Percentiles rank a stretch among this genome's conserved stretches.
Conservation (phyloP, 2,113 vertebrate genomes). For the Myrmecophaga tridactyla region DNA sequence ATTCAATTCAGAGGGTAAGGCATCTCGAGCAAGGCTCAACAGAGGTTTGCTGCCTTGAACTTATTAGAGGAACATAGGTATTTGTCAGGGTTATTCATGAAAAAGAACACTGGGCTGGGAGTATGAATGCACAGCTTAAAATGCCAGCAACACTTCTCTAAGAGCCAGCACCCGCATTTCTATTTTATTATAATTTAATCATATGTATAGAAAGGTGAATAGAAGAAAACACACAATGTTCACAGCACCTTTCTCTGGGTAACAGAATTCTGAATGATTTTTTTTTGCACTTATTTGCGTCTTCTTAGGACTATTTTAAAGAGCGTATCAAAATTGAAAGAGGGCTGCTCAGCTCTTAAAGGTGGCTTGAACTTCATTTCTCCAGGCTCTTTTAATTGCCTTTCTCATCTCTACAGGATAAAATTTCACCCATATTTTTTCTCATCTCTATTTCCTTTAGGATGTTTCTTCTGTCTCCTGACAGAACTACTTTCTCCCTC, state of each 20-base stretch:
- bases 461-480: not conserved
- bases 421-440: not conserved
- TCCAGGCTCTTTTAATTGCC: not conserved
- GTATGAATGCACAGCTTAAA: not conserved
- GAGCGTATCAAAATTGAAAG: not conserved
- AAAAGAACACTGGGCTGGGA: not conserved
- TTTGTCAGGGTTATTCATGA: not conserved
- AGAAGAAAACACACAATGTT: not conserved
- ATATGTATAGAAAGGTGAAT: not conserved
- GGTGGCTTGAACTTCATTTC: not conserved
- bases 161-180: not conserved
- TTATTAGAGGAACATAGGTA: not conserved
- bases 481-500: not conserved
- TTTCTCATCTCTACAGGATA: not conserved
- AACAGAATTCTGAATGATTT: constrained; percentile 27
- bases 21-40: not conserved
- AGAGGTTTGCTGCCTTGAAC: not conserved
- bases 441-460: not conserved
- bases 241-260: not conserved
- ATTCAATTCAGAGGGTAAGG: not conserved
- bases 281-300: not conserved
- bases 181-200: not conserved
- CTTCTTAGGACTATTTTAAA: constrained; percentile 11
- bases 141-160: not conserved
- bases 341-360: not conserved